phyloP scores from a whole-genome alignment of 1,140 invertebrate species.

The Anadara kagoshimensis region DNA sequence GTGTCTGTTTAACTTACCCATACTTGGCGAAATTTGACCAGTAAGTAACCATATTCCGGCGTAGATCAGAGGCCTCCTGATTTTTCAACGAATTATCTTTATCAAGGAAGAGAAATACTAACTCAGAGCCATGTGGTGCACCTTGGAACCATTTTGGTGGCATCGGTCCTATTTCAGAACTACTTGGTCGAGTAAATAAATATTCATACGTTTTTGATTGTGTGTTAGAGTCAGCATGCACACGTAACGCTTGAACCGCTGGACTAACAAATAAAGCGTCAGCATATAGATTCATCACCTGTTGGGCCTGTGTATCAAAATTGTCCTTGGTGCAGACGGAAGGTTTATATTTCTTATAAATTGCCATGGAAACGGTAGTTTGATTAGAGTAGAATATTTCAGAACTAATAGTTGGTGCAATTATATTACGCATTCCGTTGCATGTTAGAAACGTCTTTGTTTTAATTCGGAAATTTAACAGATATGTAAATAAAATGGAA shows the following conservation, averaged over 20 bases:
- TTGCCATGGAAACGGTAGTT: background rate
- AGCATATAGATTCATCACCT: background rate
- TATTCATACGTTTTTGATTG: conserved; percentile 1
- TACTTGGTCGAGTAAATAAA: background rate
- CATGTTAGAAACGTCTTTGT: background rate
- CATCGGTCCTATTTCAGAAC: background rate
- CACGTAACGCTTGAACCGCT: background rate
- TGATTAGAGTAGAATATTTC: conserved; percentile 12
- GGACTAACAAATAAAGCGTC: conserved; percentile 9
- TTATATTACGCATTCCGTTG: conserved; percentile 2
- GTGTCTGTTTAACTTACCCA: conserved; percentile 7
- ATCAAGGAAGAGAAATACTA: background rate
- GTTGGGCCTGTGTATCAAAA: background rate
- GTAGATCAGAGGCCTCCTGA: background rate
- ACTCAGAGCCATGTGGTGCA: conserved; percentile 7
- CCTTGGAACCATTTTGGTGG: background rate
- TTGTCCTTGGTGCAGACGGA: background rate
- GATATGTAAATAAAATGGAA: background rate
- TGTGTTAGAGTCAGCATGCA: conserved; percentile 1
- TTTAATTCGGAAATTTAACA: background rate
- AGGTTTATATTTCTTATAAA: conserved; percentile 7
- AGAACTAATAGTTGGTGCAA: background rate
- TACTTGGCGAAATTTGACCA: conserved; percentile 30
- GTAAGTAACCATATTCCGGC: conserved; percentile 10
- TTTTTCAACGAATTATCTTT: background rate